Percentiles rank a stretch among this genome's conserved stretches.
Evolutionary conservation across 2,797 vertebrate genomes (phyloP).

Genomic region (Emys orbicularis): DNA sequence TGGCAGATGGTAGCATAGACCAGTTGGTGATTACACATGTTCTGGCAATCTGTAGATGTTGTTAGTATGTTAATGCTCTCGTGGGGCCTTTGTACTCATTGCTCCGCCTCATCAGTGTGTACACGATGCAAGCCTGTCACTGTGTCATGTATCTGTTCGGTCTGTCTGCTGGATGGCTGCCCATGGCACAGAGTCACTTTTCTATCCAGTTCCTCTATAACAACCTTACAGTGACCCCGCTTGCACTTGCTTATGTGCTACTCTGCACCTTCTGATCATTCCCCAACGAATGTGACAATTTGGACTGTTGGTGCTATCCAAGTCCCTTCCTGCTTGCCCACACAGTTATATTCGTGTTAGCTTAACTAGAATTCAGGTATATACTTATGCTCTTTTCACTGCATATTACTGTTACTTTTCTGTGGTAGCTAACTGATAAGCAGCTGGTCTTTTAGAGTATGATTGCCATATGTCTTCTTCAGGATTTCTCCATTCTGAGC

Average conservation of each 20-base stretch:
- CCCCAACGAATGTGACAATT: not conserved
- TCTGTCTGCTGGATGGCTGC: not conserved
- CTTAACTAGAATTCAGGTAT: not conserved
- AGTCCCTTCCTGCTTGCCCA: not conserved
- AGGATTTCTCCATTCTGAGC: not conserved
- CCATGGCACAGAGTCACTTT: not conserved
- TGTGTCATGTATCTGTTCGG: not conserved
- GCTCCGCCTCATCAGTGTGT: not conserved
- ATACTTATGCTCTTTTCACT: not conserved
- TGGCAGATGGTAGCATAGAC: not conserved
- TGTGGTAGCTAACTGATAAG: not conserved
- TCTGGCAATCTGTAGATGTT: not conserved
- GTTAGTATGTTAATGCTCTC: not conserved
- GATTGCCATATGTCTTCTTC: not conserved
- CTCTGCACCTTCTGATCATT: not conserved
- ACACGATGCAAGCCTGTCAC: not conserved
- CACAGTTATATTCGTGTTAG: not conserved
- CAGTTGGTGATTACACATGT: not conserved
- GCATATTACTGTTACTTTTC: not conserved
- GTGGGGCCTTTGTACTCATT: not conserved
- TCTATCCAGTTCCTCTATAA: not conserved
- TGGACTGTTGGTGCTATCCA: not conserved
- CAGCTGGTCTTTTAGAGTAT: not conserved
- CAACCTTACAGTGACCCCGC: not conserved
- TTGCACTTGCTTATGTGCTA: not conserved